Conservation (phyloP, 2,113 vertebrate species). For the Pseudonaja textilis region DNA sequence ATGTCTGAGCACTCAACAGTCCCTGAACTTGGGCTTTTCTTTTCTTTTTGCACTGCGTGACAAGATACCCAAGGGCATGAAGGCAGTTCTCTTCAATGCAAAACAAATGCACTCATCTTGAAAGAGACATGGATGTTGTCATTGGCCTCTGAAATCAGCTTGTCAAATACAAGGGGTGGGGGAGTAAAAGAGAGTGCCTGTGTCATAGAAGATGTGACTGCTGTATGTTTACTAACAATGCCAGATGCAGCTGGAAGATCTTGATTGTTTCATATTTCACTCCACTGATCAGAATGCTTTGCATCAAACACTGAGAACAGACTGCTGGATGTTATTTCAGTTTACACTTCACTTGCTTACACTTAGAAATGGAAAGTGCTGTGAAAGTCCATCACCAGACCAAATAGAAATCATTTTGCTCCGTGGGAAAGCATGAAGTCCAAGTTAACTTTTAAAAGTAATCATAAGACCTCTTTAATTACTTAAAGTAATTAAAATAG, state of each 20-base stretch:
- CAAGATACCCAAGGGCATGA: conserved; percentile 53
- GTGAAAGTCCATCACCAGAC: neutral
- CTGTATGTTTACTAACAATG: conserved; percentile 50
- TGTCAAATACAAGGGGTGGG: conserved; percentile 35
- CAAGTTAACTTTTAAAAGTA: neutral
- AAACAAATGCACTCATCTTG: conserved; percentile 52
- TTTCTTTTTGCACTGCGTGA: conserved; percentile 28
- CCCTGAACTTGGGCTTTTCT: conserved; percentile 34
- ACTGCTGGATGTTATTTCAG: neutral
- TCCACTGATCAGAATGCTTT: neutral
- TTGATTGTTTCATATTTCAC: conserved; percentile 26
- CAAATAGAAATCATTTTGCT: neutral
- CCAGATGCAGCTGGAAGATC: conserved; percentile 33
- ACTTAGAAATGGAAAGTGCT: conserved; percentile 10
- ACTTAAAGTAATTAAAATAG: neutral
- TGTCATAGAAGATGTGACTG: conserved; percentile 35
- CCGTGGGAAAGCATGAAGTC: neutral
- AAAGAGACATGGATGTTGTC: conserved; percentile 41
- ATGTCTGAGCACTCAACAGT: conserved; percentile 50
- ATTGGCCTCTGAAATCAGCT: conserved; percentile 40
- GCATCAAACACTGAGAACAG: neutral
- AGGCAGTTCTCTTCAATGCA: conserved; percentile 35
- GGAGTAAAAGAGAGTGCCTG: neutral
- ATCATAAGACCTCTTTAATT: neutral
- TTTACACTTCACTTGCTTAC: neutral